A percentile compares a stretch with the other conserved stretches of the same genome.
These are phyloP conservation scores for Sarcophaga caerulescens DNA, from an alignment of 2,888 invertebrate genomes.

Conservation along the genomic window DNA sequence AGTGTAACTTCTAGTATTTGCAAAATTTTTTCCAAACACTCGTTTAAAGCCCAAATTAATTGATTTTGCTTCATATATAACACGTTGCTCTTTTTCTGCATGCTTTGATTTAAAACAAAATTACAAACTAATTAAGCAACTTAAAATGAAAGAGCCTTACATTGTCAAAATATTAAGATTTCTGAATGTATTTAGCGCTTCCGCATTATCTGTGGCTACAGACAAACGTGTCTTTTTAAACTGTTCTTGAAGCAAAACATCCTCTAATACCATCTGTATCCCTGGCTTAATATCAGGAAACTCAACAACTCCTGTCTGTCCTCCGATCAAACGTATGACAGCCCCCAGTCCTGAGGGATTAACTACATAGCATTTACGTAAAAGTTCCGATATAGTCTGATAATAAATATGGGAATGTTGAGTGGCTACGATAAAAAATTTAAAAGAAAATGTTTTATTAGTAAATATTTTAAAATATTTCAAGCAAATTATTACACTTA, in stretches of 20 bases:
- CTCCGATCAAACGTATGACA: slow-evolving; percentile 78
- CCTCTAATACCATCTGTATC: slow-evolving; percentile 79
- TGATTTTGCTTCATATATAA: slow-evolving; percentile 74
- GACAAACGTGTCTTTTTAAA: slow-evolving; percentile 75
- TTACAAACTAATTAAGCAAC: neutral
- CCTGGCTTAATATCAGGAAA: slow-evolving; percentile 79
- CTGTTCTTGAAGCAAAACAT: slow-evolving; percentile 77
- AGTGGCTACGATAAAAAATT: slow-evolving; percentile 73
- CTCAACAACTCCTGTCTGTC: slow-evolving; percentile 78
- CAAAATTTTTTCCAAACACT: slow-evolving; percentile 78
- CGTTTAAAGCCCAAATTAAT: slow-evolving; percentile 75
- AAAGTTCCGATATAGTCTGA: slow-evolving; percentile 79
- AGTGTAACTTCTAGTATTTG: slow-evolving; percentile 78
- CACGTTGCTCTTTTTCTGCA: slow-evolving; percentile 77
- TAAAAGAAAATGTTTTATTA: too few relatives aligned
- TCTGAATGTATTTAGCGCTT: slow-evolving; percentile 81
- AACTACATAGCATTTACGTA: slow-evolving; percentile 75
- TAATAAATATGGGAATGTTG: slow-evolving; percentile 80
- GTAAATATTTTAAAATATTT: too few relatives aligned
- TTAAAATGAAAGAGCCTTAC: slow-evolving; percentile 73
- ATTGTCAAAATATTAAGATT: slow-evolving; percentile 81
- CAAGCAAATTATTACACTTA: slow-evolving; percentile 73
- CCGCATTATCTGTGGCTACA: slow-evolving; percentile 74
- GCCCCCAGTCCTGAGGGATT: slow-evolving; percentile 78
- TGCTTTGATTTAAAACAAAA: slow-evolving; percentile 69